phyloP scores from a whole-genome alignment of 2,888 invertebrate species.

The Drosophila mercatorum region DNA sequence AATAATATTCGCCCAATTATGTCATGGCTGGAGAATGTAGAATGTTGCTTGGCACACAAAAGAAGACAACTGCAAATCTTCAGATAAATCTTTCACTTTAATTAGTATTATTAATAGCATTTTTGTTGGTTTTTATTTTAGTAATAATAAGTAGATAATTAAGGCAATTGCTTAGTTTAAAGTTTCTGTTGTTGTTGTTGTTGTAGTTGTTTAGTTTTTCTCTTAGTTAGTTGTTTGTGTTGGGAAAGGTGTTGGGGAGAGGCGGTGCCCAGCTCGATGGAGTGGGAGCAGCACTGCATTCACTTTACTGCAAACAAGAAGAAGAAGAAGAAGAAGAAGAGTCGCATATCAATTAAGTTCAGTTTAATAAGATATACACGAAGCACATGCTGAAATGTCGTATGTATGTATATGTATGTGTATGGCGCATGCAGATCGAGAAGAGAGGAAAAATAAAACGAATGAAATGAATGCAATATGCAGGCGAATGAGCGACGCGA shows the following conservation, averaged over 20 bases:
- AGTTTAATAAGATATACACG: slow-evolving; percentile 15
- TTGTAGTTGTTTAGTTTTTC: slow-evolving; percentile 41
- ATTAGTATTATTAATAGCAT: slow-evolving; percentile 65
- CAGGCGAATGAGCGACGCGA: slow-evolving; percentile 38
- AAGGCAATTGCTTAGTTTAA: slow-evolving; percentile 35
- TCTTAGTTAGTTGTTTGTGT: slow-evolving; percentile 48
- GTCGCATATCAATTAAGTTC: slow-evolving; percentile 48
- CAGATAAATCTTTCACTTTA: slow-evolving; percentile 36
- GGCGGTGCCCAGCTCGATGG: slow-evolving; percentile 31
- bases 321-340: slow-evolving; percentile 44
- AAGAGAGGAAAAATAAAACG: slow-evolving; percentile 5
- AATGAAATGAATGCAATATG: slow-evolving; percentile 48
- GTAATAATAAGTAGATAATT: slow-evolving; percentile 26
- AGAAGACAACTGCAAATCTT: slow-evolving; percentile 22
- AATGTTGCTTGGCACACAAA: slow-evolving; percentile 47
- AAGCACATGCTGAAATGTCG: slow-evolving; percentile 29
- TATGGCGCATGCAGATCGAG: slow-evolving; percentile 16
- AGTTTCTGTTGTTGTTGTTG: slow-evolving; percentile 19
- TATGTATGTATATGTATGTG: neutral
- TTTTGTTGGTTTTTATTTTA: slow-evolving; percentile 11
- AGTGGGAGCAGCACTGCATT: slow-evolving; percentile 44
- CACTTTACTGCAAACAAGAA: slow-evolving; percentile 79
- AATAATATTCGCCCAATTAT: slow-evolving; percentile 64
- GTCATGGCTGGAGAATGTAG: slow-evolving; percentile 50
- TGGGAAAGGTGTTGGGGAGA: slow-evolving; percentile 23